A percentile compares a stretch with the other conserved stretches of the same genome.
Evolutionary conservation across 2,113 vertebrate genomes (phyloP).

Genomic region (Rattus norvegicus): GRCr8 NC_086038.1:26670501-26671000

Average conservation of each 20-base stretch:
- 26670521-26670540: too few relatives aligned
- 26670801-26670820: background rate
- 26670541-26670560: too few relatives aligned
- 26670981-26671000: slow-evolving; percentile 23
- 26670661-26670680: slow-evolving; percentile 11
- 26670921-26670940: background rate
- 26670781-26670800: background rate
- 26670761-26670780: background rate
- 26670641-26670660: background rate
- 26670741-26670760: background rate
- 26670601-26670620: too few relatives aligned
- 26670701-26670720: background rate
- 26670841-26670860: background rate
- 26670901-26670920: background rate
- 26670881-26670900: slow-evolving; percentile 22
- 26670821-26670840: background rate
- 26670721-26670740: slow-evolving; percentile 27
- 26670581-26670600: too few relatives aligned
- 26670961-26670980: background rate
- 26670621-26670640: too few relatives aligned
- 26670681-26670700: slow-evolving; percentile 19
- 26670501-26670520: too few relatives aligned
- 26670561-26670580: too few relatives aligned
- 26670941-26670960: background rate
- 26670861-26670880: background rate